phyloP scores from a whole-genome alignment of 2,113 vertebrate species.

The Mustela nigripes region DNA sequence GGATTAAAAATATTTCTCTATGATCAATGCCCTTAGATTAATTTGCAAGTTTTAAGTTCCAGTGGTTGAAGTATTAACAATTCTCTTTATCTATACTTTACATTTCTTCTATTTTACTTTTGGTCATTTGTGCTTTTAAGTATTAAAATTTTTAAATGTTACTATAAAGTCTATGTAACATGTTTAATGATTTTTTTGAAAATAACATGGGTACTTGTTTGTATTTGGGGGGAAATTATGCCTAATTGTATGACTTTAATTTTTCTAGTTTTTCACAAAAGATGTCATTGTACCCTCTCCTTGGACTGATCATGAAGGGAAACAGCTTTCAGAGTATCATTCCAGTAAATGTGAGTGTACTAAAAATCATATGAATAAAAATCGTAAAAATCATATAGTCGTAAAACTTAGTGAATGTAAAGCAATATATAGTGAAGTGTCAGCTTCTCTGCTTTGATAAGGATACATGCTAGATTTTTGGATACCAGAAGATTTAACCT shows the following conservation, averaged over 20 bases:
- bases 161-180: background rate
- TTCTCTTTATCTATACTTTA: slow-evolving; percentile 24
- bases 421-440: background rate
- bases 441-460: background rate
- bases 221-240: background rate
- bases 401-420: background rate
- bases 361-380: slow-evolving; percentile 21
- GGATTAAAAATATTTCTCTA: background rate
- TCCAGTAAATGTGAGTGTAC: slow-evolving; percentile 91
- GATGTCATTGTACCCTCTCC: slow-evolving; percentile 96
- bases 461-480: slow-evolving; percentile 20
- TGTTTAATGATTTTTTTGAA: slow-evolving; percentile 46
- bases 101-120: slow-evolving; percentile 17
- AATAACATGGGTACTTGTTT: background rate
- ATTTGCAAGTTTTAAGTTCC: slow-evolving; percentile 46
- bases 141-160: slow-evolving; percentile 28
- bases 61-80: slow-evolving; percentile 9
- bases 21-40: slow-evolving; percentile 1
- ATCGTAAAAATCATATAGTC: background rate
- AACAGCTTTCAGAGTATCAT: slow-evolving; percentile 87
- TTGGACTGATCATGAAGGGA: slow-evolving; percentile 92
- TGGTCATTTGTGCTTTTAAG: slow-evolving; percentile 39
- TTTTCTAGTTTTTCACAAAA: slow-evolving; percentile 96
- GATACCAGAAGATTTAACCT: background rate
- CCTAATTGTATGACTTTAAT: slow-evolving; percentile 70